Evolutionary conservation across 2,888 invertebrate species (phyloP).

Genomic region (Pammene fasciana): DNA sequence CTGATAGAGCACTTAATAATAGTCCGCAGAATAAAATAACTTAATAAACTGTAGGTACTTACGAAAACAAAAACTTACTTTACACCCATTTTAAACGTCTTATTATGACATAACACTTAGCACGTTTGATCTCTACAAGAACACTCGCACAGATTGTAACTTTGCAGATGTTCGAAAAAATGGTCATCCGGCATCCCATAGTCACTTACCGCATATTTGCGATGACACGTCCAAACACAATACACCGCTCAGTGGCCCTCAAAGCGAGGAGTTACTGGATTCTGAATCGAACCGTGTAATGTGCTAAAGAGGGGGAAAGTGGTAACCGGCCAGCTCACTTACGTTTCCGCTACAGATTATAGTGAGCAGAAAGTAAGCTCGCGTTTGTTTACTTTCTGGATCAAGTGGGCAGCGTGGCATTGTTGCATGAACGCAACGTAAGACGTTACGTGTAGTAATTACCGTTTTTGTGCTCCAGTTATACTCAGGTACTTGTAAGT

Average conservation of each 20-base stretch:
- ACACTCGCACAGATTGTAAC: constrained; percentile 1
- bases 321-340: constrained; percentile 29
- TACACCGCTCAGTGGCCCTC: constrained; percentile 25
- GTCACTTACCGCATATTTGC: constrained; percentile 38
- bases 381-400: constrained; percentile 32
- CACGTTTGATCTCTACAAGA: constrained; percentile 15
- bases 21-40: too few relatives aligned
- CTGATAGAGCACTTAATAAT: too few relatives aligned
- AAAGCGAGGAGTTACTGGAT: constrained; percentile 27
- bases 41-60: too few relatives aligned
- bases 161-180: constrained; percentile 26
- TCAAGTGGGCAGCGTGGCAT: constrained; percentile 17
- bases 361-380: constrained; percentile 24
- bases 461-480: constrained; percentile 27
- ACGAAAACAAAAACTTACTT: constrained; percentile 26
- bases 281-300: constrained; percentile 39
- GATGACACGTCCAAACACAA: constrained; percentile 39
- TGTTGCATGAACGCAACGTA: constrained; percentile 28
- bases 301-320: constrained; percentile 39
- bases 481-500: constrained; percentile 7
- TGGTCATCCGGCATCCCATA: constrained; percentile 21
- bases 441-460: constrained; percentile 19
- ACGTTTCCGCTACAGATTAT: constrained; percentile 39
- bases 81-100: constrained; percentile 15
- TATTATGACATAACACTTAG: constrained; percentile 5